These are phyloP conservation scores for Caenorhabditis sp. DNA, from an alignment of 2,888 invertebrate genomes.

Conservation along the genomic window DNA sequence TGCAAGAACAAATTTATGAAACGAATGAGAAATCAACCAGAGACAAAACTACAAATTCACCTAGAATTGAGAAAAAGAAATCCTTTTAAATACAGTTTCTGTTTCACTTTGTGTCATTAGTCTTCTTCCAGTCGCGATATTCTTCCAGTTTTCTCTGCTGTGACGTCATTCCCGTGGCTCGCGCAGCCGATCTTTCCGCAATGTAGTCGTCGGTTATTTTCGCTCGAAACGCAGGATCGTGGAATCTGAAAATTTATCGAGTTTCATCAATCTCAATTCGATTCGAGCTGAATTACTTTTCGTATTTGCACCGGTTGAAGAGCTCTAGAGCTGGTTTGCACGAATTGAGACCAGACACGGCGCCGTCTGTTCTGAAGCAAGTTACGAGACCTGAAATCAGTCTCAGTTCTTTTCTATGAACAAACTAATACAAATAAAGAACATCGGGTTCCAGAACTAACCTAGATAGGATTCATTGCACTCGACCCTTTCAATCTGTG, in stretches of 20 bases:
- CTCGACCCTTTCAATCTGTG: conserved; percentile 87
- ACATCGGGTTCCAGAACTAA: no score
- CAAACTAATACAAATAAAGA: no score
- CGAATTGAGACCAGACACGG: conserved; percentile 67
- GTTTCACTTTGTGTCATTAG: conserved; percentile 26
- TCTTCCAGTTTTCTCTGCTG: conserved; percentile 73
- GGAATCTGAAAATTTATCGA: conserved; percentile 67
- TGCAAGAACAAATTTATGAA: not conserved
- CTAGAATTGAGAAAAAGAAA: not conserved
- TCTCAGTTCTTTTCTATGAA: no score
- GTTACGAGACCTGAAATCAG: conserved; percentile 66
- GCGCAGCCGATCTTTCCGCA: conserved; percentile 61
- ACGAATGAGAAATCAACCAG: not conserved
- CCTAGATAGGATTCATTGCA: conserved; percentile 82
- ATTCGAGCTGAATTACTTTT: conserved; percentile 63
- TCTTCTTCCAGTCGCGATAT: conserved; percentile 74
- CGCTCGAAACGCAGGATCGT: conserved; percentile 73
- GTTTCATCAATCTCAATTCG: not conserved
- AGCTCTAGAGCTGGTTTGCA: conserved; percentile 71
- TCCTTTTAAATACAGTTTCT: no score
- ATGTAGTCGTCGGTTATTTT: conserved; percentile 75
- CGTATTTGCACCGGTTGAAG: conserved; percentile 75
- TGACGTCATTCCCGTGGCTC: conserved; percentile 66
- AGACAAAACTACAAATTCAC: not conserved
- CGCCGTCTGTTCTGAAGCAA: conserved; percentile 74